Evolutionary conservation across 2,113 vertebrate species (phyloP), one percentile per base, ranked within the genome.

Genomic region (Platichthys stellatus): DNA sequence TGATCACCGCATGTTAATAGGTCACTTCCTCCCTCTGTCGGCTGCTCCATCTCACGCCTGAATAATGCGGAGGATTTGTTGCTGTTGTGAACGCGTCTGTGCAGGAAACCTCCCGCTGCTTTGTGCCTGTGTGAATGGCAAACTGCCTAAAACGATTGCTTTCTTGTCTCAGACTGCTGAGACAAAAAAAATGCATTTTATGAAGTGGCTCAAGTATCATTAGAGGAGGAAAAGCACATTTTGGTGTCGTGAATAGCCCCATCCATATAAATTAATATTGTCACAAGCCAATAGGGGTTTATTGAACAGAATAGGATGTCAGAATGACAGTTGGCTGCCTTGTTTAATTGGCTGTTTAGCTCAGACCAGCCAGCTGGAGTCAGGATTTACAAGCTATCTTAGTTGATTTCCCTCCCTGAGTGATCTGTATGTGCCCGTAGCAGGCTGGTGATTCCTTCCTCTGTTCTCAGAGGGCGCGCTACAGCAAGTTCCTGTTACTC

Each of bases 401-500:
- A 54, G 24, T 63, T 78, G 31, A 70, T 86, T 76, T 67, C 40
- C 53, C 63, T 74, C 40, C 12, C 45, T 6, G 15, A 31, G 31
- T 54, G 57, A 73, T 56, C 56, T 76, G 60, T 69, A 64, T 58
- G 71, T 67, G 53, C 43, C 3, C 38, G 2, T 13, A 63, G 56
- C 23, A 8, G n/a, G 66, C 4, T 0, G 35, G 53, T 54, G 76
- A 56, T 79, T 85, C 69, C 56, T 56, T 47, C 13, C 15, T 2
- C 68, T 13, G 13, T 21, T 74, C 61, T 62, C 63, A 3, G 23
- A 68, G 59, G 59, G 51, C 47, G 5, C 38, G 23, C 43, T 66
- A 15, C 49, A 58, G 47, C 14, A 9, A 20, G 26, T 63, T 82
- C 0, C 0, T 84, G 76, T 78, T 80, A 45, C 47, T 75, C 72